Base-by-base conservation (phyloP, 2,113 vertebrate genomes). In the Nothoprocta pentlandii region DNA sequence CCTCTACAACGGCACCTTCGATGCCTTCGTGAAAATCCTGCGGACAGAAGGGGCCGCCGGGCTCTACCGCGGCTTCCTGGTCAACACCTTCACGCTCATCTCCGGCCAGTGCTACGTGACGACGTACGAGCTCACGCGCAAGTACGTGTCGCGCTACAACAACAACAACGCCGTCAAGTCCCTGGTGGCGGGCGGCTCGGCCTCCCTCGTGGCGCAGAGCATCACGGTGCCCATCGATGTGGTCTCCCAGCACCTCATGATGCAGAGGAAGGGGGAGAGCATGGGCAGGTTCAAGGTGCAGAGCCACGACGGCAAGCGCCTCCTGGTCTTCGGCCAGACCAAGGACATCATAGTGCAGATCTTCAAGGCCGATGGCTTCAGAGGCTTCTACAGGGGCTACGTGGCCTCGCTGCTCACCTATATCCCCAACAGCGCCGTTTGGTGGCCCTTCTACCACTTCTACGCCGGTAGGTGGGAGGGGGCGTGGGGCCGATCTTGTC, bases 371-470 rank as follows among this genome's bases (percentile, higher is more conserved):
- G 99, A 99, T 1, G 99, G 99, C 3, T 97, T 99, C 19, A 96
- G 97, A 10, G 99, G 99, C 2, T 99, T 99, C 97, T 99, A 99
- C 97, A 94, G 99, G 26, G 99, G 99, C 51, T 99, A 99, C 0
- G 98, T 99, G 91, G 99, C 99, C 5, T 99, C 99, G 0, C 97
- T 99, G 22, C 98, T 99, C 56, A 99, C 99, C 26, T 99, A 99
- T 94, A 99, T 99, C 95, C 99, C 99, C 9, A 99, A 99, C 98
- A 99, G 99, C 11, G 99, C 99, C 0, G 98, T 98, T 25, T 99
- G 99, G 99, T 99, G 99, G 99, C 99, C 99, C 79, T 99, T 99
- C 97, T 99, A 99, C 92, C 99, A 99, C 93, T 99, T 99, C 94
- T 99, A 99, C 39, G 98, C 98, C 94, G 99, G 99, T 99, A 98